Evolutionary conservation across 2,113 vertebrate species (phyloP), one percentile per base, ranked within the genome.

Genomic region (Cardinalis cardinalis): DNA sequence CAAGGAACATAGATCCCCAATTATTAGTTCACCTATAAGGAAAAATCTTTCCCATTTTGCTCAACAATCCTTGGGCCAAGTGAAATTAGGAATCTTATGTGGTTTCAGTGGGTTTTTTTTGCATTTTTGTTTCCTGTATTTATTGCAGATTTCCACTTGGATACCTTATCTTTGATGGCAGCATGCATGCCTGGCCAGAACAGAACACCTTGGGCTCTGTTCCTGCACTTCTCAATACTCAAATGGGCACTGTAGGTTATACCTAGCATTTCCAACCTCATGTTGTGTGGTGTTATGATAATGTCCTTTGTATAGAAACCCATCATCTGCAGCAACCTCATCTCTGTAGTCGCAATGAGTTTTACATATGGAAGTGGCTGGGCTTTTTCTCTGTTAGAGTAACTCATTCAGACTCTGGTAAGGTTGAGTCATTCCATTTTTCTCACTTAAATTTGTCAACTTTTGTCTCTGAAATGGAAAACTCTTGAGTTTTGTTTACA

Each of bases 161-260:
- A 95, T 96, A 96, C 96, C 91, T 96, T 96, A 95, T 96, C 96
- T 96, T 95, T 96, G 95, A 96, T 96, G 95, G 95, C 95, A 96
- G 95, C 95, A 96, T 96, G 95, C 95, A 96, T 96, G 95, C 95
- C 95, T 96, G 95, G 95, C 95, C 95, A 96, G 95, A 96, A 96
- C 95, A 96, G 96, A 96, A 96, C 94, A 96, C 87, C 96, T 96
- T 95, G 96, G 95, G 96, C 96, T 96, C 95, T 96, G 95, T 96
- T 96, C 92, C 96, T 96, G 95, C 92, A 96, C 96, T 96, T 96
- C 95, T 96, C 95, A 96, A 94, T 96, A 96, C 95, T 96, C 94
- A 96, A 96, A 96, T 95, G 96, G 96, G 95, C 95, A 95, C 96
- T 95, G 95, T 96, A 96, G 96, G 95, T 96, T 96, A 96, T 96